Conservation (phyloP, 1,140 invertebrate species). For the Papilio dardanus region DNA sequence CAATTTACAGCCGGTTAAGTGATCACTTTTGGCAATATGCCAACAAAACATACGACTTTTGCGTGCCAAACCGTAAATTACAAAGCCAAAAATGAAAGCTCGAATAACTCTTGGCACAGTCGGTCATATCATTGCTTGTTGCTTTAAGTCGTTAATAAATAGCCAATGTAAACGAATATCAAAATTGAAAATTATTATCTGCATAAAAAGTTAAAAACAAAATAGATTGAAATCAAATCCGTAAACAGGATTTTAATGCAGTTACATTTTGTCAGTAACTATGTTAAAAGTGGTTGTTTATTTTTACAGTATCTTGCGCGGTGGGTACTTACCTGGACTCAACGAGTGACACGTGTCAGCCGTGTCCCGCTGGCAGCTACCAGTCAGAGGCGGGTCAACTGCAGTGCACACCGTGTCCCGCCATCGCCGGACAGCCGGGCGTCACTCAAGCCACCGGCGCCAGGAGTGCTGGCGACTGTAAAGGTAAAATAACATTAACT, state of each 20-base stretch:
- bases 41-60: constrained; percentile 27
- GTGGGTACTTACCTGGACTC: constrained; percentile 94
- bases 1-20: constrained; percentile 23
- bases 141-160: constrained; percentile 3
- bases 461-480: constrained; percentile 93
- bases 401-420: constrained; percentile 93
- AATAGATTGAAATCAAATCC: background rate
- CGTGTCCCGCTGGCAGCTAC: constrained; percentile 95
- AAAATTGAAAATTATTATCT: background rate
- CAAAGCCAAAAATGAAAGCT: constrained; percentile 19
- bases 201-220: background rate
- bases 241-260: background rate
- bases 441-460: constrained; percentile 94
- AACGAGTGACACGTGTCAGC: constrained; percentile 88
- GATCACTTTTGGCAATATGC: background rate
- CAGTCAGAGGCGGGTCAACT: constrained; percentile 96
- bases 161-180: constrained; percentile 1
- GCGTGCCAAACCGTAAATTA: constrained; percentile 23
- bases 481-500: constrained; percentile 81
- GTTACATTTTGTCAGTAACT: too few species aligned
- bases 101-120: constrained; percentile 11
- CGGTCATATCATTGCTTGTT: constrained; percentile 23
- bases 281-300: too few species aligned
- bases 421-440: constrained; percentile 92
- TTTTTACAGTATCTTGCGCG: constrained; percentile 93